These are phyloP conservation scores for Heteromyza rotundicornis DNA, from an alignment of 2,888 invertebrate genomes.

Conservation along the genomic window DNA sequence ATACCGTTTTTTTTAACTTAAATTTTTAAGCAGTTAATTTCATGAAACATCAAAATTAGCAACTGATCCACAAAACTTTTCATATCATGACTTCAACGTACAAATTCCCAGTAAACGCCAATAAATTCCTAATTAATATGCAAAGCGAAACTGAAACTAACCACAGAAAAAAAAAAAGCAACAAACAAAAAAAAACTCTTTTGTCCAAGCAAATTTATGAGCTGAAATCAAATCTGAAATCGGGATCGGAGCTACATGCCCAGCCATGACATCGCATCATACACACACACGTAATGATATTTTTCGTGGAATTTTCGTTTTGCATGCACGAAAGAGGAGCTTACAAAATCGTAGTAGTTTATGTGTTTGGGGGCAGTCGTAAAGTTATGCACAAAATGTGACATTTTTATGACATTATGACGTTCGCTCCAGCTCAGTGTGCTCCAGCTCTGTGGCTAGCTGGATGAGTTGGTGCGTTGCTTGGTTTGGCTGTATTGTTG, in stretches of 20 bases:
- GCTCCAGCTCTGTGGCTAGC: not conserved
- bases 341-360: slow-evolving; percentile 41
- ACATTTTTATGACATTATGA: slow-evolving; percentile 61
- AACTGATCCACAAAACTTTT: no score
- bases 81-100: no score
- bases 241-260: no score
- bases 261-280: not conserved
- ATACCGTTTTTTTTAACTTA: no score
- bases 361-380: slow-evolving; percentile 56
- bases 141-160: not conserved
- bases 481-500: not conserved
- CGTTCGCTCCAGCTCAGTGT: slow-evolving; percentile 33
- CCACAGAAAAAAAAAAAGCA: not conserved
- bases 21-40: no score
- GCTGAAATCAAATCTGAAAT: slow-evolving; percentile 41
- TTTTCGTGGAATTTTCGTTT: slow-evolving; percentile 7
- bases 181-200: not conserved
- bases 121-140: not conserved
- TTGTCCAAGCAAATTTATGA: slow-evolving; percentile 39
- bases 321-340: not conserved
- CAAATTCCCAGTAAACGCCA: no score
- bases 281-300: no score
- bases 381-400: slow-evolving; percentile 61
- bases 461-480: not conserved
- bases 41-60: no score